phyloP scores from a whole-genome alignment of 2,888 invertebrate species.

The Hypercompe scribonia region DNA sequence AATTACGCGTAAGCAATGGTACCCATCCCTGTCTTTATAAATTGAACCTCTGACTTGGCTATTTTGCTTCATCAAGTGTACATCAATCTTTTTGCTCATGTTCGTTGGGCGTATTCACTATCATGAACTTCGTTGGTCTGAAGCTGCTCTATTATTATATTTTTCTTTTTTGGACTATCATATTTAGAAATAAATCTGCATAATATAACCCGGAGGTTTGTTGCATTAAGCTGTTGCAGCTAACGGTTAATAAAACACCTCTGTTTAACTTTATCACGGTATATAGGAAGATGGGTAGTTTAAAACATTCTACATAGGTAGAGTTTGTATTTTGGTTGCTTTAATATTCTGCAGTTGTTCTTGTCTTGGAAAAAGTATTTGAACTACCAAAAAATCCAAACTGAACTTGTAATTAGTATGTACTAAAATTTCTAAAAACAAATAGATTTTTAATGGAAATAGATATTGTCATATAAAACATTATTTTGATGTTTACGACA shows the following conservation, averaged over 20 bases:
- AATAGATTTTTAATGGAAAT: no score
- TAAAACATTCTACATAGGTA: not conserved
- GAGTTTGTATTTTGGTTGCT: not conserved
- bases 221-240: not conserved
- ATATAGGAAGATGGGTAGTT: no score
- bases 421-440: no score
- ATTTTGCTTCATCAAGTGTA: slow-evolving; percentile 51
- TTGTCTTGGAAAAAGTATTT: not conserved
- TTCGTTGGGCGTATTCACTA: slow-evolving; percentile 27
- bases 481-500: no score
- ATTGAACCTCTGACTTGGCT: slow-evolving; percentile 52
- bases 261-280: not conserved
- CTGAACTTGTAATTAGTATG: not conserved
- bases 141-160: not conserved
- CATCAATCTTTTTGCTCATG: slow-evolving; percentile 53
- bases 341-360: not conserved
- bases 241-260: not conserved
- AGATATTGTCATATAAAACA: no score
- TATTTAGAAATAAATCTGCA: not conserved
- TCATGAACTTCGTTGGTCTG: slow-evolving; percentile 21
- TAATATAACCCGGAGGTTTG: not conserved
- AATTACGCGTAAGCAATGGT: slow-evolving; percentile 50
- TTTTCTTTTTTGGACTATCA: not conserved
- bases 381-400: not conserved
- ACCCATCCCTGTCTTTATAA: slow-evolving; percentile 51